Conservation (phyloP, 2,797 vertebrate genomes). For the Capromys pilorides region DNA sequence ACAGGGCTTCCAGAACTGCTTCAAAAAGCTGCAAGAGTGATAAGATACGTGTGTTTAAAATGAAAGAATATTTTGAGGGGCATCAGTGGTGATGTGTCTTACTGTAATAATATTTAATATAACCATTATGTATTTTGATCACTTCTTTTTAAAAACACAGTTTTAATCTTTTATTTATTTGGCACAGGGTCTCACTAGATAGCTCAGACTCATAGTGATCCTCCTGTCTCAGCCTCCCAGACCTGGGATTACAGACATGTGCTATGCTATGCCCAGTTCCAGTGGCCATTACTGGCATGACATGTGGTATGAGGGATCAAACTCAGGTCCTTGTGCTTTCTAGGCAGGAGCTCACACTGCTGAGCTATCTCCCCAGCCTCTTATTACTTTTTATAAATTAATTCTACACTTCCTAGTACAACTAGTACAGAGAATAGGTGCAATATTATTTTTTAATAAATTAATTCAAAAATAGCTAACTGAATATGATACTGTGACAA, state of each 20-base stretch:
- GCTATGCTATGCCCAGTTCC: too few relatives aligned
- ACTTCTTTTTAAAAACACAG: too few relatives aligned
- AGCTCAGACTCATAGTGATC: too few relatives aligned
- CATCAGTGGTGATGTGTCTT: background rate
- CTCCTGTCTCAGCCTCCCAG: too few relatives aligned
- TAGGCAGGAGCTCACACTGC: too few relatives aligned
- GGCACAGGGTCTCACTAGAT: too few relatives aligned
- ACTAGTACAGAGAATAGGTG: background rate
- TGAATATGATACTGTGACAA: background rate
- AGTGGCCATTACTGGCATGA: too few relatives aligned
- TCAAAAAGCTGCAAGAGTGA: background rate
- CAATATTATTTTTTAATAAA: background rate
- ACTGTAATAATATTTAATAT: background rate
- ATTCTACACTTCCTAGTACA: background rate
- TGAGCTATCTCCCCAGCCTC: too few relatives aligned
- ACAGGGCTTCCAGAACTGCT: background rate
- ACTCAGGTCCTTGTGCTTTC: too few relatives aligned
- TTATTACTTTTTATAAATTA: background rate
- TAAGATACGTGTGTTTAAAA: background rate
- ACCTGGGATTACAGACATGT: too few relatives aligned
- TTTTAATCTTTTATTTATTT: too few relatives aligned
- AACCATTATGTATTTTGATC: background rate
- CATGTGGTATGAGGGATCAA: too few relatives aligned
- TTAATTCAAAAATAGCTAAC: background rate
- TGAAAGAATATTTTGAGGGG: background rate